These are phyloP conservation scores for Dione vanillae DNA, from an alignment of 2,888 invertebrate genomes.

Conservation along the genomic window DNA sequence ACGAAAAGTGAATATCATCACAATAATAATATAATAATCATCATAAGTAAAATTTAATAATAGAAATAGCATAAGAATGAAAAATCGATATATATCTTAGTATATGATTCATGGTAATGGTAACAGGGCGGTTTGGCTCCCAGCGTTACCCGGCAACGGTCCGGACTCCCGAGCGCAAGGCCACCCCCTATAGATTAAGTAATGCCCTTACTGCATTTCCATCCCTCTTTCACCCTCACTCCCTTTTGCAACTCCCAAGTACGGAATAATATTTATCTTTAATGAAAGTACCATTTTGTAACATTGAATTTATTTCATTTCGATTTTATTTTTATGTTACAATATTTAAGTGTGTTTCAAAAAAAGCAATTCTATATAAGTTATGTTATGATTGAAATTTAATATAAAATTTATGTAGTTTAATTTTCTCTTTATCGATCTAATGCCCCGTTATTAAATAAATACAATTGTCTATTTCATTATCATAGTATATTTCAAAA, in stretches of 20 bases:
- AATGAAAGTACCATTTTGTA: conserved; percentile 9
- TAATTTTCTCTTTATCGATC: too few relatives aligned
- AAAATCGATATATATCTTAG: background rate
- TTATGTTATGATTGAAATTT: too few relatives aligned
- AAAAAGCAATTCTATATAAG: too few relatives aligned
- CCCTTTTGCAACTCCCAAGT: conserved; percentile 36
- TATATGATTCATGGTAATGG: conserved; percentile 32
- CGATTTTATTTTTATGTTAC: background rate
- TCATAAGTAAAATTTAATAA: too few relatives aligned
- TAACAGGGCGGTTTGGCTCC: conserved; percentile 35
- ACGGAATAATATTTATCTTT: conserved; percentile 33
- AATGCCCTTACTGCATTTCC: conserved; percentile 45
- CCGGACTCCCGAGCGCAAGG: conserved; percentile 37
- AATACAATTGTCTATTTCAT: too few relatives aligned
- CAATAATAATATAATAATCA: background rate
- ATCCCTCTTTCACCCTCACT: conserved; percentile 45
- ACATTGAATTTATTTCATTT: background rate
- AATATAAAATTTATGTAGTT: too few relatives aligned
- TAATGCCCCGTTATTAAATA: too few relatives aligned
- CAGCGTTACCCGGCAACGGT: conserved; percentile 46
- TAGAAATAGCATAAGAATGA: background rate
- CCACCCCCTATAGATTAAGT: conserved; percentile 53
- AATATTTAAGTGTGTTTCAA: too few relatives aligned
- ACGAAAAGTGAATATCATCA: background rate
- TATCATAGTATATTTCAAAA: too few relatives aligned